These are phyloP conservation scores for Typhlichthys subterraneus DNA, from an alignment of 2,797 vertebrate species.

Conservation along the genomic window DNA sequence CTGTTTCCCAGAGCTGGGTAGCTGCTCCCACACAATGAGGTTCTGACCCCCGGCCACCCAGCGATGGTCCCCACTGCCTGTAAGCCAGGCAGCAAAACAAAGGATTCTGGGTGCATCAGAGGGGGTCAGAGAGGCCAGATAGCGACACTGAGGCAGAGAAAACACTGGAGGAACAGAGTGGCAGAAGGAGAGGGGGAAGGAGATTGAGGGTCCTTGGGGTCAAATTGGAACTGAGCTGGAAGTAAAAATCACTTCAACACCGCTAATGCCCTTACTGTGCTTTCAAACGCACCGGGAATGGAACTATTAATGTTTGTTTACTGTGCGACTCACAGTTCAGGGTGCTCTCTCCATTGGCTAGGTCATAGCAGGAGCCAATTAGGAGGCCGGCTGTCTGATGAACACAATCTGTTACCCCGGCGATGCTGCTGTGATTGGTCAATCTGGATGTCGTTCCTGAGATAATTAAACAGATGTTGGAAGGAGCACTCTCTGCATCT, in stretches of 20 bases:
- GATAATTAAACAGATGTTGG: slow-evolving; percentile 71
- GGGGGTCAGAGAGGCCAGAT: slow-evolving; percentile 77
- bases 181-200: neutral
- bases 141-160: slow-evolving; percentile 74
- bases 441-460: slow-evolving; percentile 77
- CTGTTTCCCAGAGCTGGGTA: slow-evolving; percentile 71
- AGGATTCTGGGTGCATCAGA: slow-evolving; percentile 74
- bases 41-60: slow-evolving; percentile 80
- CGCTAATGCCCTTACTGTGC: slow-evolving; percentile 18
- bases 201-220: neutral
- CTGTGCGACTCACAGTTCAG: slow-evolving; percentile 76
- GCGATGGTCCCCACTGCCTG: slow-evolving; percentile 79
- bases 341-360: slow-evolving; percentile 77
- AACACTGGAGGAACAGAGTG: slow-evolving; percentile 67
- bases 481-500: slow-evolving; percentile 37
- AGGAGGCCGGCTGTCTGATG: slow-evolving; percentile 79
- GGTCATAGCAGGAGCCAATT: slow-evolving; percentile 82
- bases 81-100: slow-evolving; percentile 78
- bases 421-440: slow-evolving; percentile 82
- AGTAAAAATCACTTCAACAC: slow-evolving; percentile 44
- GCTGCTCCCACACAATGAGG: slow-evolving; percentile 82
- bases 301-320: slow-evolving; percentile 22
- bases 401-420: slow-evolving; percentile 82
- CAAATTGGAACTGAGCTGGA: slow-evolving; percentile 18
- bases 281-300: slow-evolving; percentile 14